phyloP scores from a whole-genome alignment of 2,888 invertebrate genomes.

The Eretmocerus hayati region DNA sequence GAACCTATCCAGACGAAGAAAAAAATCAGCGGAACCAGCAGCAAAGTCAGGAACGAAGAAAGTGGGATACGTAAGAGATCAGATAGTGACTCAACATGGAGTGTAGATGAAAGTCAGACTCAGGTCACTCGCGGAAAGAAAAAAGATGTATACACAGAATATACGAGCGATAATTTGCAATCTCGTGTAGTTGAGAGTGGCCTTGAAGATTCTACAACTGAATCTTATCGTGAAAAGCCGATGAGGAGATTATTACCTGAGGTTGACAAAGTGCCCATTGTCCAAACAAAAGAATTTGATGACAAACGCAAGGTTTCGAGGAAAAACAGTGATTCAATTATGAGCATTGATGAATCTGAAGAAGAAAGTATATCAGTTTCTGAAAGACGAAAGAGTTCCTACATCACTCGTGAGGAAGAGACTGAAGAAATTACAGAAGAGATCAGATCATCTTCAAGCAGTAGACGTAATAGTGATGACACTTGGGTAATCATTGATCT shows the following conservation, averaged over 20 bases:
- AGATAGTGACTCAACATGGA: neutral
- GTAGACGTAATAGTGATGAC: too few relatives aligned
- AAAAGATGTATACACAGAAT: neutral
- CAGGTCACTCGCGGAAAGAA: neutral
- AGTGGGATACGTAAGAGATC: neutral
- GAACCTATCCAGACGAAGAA: neutral
- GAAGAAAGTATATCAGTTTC: neutral
- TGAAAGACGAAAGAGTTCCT: too few relatives aligned
- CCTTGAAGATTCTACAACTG: neutral
- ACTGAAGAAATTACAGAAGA: neutral
- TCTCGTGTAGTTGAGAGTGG: neutral
- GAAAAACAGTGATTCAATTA: neutral
- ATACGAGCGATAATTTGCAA: neutral
- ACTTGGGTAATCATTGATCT: too few relatives aligned
- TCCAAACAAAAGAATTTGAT: neutral
- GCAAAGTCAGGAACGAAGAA: too few relatives aligned
- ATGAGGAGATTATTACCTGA: too few relatives aligned
- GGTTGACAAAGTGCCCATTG: neutral
- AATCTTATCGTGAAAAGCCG: neutral
- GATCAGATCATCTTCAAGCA: neutral
- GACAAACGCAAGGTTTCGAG: neutral
- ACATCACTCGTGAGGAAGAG: neutral
- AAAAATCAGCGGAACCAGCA: too few relatives aligned
- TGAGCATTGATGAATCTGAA: neutral
- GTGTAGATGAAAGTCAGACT: neutral